Percentiles rank a stretch among this genome's conserved stretches.
Evolutionary conservation across 1,140 invertebrate genomes (phyloP).

Genomic region (Pinna nobilis): DNA sequence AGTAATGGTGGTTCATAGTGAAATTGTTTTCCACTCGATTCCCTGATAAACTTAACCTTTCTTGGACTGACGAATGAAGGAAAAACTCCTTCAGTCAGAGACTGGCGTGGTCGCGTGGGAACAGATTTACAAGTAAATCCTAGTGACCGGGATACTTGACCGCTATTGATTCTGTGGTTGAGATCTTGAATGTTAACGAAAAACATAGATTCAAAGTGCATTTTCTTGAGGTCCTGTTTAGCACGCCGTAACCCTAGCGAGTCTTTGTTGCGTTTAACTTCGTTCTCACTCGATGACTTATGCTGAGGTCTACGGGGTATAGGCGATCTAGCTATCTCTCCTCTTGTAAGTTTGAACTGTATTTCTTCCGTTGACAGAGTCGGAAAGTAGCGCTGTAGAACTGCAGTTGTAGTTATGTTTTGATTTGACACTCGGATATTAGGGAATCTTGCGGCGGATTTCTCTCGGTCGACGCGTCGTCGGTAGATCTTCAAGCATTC

Average conservation of each 20-base stretch:
- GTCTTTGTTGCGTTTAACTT: neutral
- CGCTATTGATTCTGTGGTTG: constrained; percentile 47
- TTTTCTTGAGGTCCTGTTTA: constrained; percentile 2
- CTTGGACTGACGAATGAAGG: constrained; percentile 43
- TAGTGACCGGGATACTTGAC: constrained; percentile 29
- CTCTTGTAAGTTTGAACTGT: constrained; percentile 46
- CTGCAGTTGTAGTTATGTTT: constrained; percentile 44
- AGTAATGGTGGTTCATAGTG: constrained; percentile 51
- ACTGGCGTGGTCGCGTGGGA: neutral
- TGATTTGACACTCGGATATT: constrained; percentile 37
- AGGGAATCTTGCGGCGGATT: constrained; percentile 42
- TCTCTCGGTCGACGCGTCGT: constrained; percentile 29
- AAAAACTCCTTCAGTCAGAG: constrained; percentile 5
- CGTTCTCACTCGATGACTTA: neutral
- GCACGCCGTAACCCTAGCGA: neutral
- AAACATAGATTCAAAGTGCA: constrained; percentile 42
- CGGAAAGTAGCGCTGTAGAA: constrained; percentile 45
- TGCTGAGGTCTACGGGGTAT: neutral
- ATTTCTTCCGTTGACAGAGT: constrained; percentile 42
- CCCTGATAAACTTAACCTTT: constrained; percentile 24
- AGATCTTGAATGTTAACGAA: constrained; percentile 50
- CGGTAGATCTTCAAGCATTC: constrained; percentile 38
- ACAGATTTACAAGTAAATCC: constrained; percentile 28
- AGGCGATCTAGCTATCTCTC: constrained; percentile 42
- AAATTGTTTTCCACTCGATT: constrained; percentile 11